phyloP scores from a whole-genome alignment of 2,113 vertebrate species.

The Orycteropus afer region DNA sequence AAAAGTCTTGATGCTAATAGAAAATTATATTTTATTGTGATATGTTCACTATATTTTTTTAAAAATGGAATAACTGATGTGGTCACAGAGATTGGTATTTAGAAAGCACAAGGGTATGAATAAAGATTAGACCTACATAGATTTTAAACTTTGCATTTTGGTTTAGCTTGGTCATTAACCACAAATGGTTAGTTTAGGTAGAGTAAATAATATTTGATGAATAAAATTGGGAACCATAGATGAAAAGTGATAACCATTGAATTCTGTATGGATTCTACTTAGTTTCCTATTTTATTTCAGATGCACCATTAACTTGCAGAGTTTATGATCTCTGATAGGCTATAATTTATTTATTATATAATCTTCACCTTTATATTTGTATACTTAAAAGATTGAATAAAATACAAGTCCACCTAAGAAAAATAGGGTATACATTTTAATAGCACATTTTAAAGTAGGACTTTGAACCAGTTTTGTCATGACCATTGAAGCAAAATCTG shows the following conservation, averaged over 20 bases:
- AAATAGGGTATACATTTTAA: not conserved
- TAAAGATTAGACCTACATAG: not conserved
- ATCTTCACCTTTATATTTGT: slow-evolving; percentile 18
- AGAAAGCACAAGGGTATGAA: not conserved
- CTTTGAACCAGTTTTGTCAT: too few relatives aligned
- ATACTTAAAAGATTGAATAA: slow-evolving; percentile 14
- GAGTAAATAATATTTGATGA: not conserved
- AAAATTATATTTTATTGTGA: slow-evolving; percentile 18
- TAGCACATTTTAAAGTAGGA: not conserved
- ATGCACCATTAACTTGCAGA: not conserved
- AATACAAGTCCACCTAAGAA: not conserved
- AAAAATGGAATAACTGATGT: not conserved
- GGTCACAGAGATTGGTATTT: not conserved
- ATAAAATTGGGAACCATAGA: not conserved
- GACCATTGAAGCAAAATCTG: too few relatives aligned
- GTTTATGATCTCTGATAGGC: not conserved
- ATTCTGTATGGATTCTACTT: not conserved
- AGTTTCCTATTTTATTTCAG: not conserved
- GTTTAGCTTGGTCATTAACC: not conserved
- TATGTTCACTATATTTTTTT: not conserved
- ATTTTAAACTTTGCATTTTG: slow-evolving; percentile 6
- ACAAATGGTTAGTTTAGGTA: slow-evolving; percentile 1
- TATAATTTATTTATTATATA: not conserved
- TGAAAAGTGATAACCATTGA: not conserved
- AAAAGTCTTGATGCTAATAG: not conserved